Base-by-base conservation (phyloP, 2,113 vertebrate genomes). In the Glareola pratincola region DNA sequence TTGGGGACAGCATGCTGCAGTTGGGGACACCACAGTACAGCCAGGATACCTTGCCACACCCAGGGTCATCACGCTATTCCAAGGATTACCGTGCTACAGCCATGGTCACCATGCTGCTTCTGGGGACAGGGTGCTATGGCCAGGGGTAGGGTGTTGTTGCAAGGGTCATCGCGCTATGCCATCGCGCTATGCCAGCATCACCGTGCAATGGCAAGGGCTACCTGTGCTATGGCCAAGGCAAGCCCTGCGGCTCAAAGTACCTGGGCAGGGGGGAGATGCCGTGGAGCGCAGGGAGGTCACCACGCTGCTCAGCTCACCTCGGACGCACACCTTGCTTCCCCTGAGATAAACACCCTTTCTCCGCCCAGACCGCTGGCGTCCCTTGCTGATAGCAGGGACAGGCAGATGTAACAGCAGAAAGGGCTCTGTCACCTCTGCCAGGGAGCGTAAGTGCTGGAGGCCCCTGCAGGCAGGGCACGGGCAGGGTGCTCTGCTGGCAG, bases 31-130 rank as follows among this genome's bases (percentile, higher is more conserved):
- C 24, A 6, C 8, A 2, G 14, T 17, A 12, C 1, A 20, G 34
- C 41, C 79, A 7, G 43, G 34, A 24, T 1, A 7, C 21, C 6
- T 15, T 4, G 12, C 22, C 32, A 13, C 27, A 21, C 48, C n/a
- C 34, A 14, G 19, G 10, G 34, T 26, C 76, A 34, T 60, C 7
- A 6, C 4, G 72, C 36, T 27, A 1, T 12, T 34, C 36, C 60
- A 59, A 18, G 67, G 43, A 32, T 41, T 3, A 36, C 24, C 0
- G 0, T 6, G 18, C 51, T n/a, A 1, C 0, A 0, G 41, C 17
- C 45, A n/a, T 15, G 0, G 85, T 30, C 57, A 57, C 59, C 2
- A 0, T 2, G 21, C 32, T 72, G 74, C 36, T 51, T 7, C 34
- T 30, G 45, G 29, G 20, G 34, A 34, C 0, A 41, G 34, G 0